Conservation (phyloP, 37 sponge, comb jelly and placozoan species). For the Petrosia ficiformis region DNA sequence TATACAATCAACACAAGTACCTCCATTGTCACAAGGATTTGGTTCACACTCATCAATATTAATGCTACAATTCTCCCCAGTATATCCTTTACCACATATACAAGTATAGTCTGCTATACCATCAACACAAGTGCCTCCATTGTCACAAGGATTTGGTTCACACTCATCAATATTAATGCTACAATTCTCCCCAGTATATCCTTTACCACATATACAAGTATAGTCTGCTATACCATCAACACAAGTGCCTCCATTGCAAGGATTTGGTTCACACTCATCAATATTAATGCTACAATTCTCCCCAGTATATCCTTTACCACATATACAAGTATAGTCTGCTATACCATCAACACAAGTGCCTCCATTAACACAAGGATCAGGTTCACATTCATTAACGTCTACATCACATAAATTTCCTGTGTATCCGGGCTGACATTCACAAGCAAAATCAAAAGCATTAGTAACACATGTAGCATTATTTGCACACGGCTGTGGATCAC, state of each 20-base stretch:
- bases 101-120: not conserved
- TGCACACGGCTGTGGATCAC: not conserved
- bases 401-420: not conserved
- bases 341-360: not conserved
- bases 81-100: no score
- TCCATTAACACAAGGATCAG: not conserved
- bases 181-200: not conserved
- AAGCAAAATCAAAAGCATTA: not conserved
- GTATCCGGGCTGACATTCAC: not conserved
- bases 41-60: no score
- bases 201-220: not conserved
- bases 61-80: no score
- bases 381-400: not conserved
- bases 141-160: not conserved
- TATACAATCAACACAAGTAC: no score
- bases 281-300: not conserved
- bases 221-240: not conserved
- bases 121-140: not conserved
- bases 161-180: not conserved
- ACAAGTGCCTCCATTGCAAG: slow-evolving; percentile 6
- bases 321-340: not conserved
- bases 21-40: no score
- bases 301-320: not conserved
- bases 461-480: not conserved
- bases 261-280: not conserved